A percentile compares a stretch with the other conserved stretches of the same genome.
These are phyloP conservation scores for Papilio demoleus DNA, from an alignment of 2,888 invertebrate genomes.

Conservation along the genomic window DNA sequence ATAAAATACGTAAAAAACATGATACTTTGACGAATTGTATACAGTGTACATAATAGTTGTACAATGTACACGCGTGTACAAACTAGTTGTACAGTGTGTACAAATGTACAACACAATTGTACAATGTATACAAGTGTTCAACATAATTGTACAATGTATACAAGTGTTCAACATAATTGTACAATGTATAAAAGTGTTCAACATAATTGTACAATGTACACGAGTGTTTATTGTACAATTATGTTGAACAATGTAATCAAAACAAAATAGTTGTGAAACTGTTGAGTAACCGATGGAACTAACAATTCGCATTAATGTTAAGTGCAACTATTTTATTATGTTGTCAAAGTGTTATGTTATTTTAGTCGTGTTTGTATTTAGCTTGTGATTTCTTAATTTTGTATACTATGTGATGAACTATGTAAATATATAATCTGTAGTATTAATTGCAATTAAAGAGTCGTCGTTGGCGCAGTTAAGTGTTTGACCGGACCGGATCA, in stretches of 20 bases:
- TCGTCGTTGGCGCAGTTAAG: too few species aligned
- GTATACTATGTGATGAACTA: constrained; percentile 49
- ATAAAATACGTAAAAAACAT: background rate
- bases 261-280: background rate
- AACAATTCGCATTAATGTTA: too few species aligned
- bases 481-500: too few species aligned
- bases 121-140: background rate
- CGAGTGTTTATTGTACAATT: background rate
- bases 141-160: background rate
- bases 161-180: background rate
- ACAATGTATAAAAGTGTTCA: background rate
- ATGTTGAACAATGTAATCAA: background rate
- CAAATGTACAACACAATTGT: background rate
- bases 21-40: background rate
- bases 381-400: constrained; percentile 47
- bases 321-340: too few species aligned
- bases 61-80: too few species aligned
- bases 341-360: constrained; percentile 41
- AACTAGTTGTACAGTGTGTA: background rate
- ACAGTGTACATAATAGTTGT: background rate
- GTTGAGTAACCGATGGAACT: background rate
- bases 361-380: constrained; percentile 44
- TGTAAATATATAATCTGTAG: constrained; percentile 49
- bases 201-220: background rate
- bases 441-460: too few species aligned